Conservation (phyloP, 1,140 invertebrate species). For the Glomeris maerens region DNA sequence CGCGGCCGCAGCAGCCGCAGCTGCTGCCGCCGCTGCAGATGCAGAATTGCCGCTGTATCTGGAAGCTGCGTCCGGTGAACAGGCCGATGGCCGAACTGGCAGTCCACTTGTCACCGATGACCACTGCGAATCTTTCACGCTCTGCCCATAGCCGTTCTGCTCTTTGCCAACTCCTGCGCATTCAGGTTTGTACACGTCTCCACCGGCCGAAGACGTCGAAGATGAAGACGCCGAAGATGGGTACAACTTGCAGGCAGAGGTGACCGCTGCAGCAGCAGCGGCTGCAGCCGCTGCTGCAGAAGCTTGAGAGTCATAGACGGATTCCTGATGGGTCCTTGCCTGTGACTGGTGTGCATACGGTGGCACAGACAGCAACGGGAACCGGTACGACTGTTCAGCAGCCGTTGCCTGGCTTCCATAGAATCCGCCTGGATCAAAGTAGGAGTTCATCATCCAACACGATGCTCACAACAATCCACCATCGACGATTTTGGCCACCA, state of each 20-base stretch:
- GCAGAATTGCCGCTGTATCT: neutral
- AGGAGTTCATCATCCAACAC: slow-evolving; percentile 78
- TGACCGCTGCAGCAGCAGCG: too few relatives aligned
- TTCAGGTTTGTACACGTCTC: slow-evolving; percentile 24
- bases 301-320: slow-evolving; percentile 51
- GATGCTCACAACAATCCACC: too few relatives aligned
- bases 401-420: slow-evolving; percentile 62
- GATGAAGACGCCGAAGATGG: slow-evolving; percentile 40
- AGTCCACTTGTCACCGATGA: slow-evolving; percentile 19
- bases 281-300: slow-evolving; percentile 50
- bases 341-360: slow-evolving; percentile 17
- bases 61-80: neutral
- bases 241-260: slow-evolving; percentile 57
- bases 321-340: slow-evolving; percentile 70
- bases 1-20: slow-evolving; percentile 41
- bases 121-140: neutral
- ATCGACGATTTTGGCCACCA: too few relatives aligned
- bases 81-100: slow-evolving; percentile 3
- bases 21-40: slow-evolving; percentile 25
- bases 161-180: too few relatives aligned
- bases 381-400: slow-evolving; percentile 47
- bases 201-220: slow-evolving; percentile 42
- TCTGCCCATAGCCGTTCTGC: neutral
- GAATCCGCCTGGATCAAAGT: slow-evolving; percentile 86
- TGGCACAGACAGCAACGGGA: slow-evolving; percentile 45